Conservation (phyloP, 2,888 invertebrate species). For the Odontocolon sp. region DNA sequence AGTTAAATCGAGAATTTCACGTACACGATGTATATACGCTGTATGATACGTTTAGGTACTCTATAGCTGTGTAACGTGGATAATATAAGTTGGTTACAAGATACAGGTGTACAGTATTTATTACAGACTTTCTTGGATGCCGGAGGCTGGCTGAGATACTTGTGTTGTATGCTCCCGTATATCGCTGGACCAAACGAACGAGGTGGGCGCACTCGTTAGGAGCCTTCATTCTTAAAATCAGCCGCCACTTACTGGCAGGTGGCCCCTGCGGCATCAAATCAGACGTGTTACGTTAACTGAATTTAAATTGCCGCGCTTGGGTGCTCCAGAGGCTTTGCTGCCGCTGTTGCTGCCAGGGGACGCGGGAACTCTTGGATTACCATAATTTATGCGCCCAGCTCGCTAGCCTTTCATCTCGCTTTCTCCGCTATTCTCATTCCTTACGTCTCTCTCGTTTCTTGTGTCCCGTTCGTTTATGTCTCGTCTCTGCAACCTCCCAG, state of each 20-base stretch:
- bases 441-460: slow-evolving; percentile 11
- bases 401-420: slow-evolving; percentile 11
- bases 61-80: background rate
- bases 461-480: slow-evolving; percentile 55
- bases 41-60: background rate
- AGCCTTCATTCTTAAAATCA: slow-evolving; percentile 72
- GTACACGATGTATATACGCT: background rate
- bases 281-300: slow-evolving; percentile 79
- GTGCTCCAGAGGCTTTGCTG: slow-evolving; percentile 45
- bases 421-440: slow-evolving; percentile 38
- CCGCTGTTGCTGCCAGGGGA: slow-evolving; percentile 26
- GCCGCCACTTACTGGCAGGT: slow-evolving; percentile 75
- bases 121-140: background rate
- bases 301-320: slow-evolving; percentile 75
- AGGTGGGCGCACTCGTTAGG: slow-evolving; percentile 60
- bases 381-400: slow-evolving; percentile 79
- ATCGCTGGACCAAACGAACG: slow-evolving; percentile 1
- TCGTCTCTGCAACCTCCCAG: slow-evolving; percentile 57
- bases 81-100: background rate
- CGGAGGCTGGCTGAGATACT: background rate
- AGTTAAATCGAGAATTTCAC: slow-evolving; percentile 15
- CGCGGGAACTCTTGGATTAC: slow-evolving; percentile 70
- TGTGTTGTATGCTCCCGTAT: background rate
- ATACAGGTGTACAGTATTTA: background rate
- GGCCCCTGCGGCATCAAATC: slow-evolving; percentile 76